These are phyloP conservation scores for Tetanocera ferruginea DNA, from an alignment of 2,888 invertebrate species.

Conservation along the genomic window DNA sequence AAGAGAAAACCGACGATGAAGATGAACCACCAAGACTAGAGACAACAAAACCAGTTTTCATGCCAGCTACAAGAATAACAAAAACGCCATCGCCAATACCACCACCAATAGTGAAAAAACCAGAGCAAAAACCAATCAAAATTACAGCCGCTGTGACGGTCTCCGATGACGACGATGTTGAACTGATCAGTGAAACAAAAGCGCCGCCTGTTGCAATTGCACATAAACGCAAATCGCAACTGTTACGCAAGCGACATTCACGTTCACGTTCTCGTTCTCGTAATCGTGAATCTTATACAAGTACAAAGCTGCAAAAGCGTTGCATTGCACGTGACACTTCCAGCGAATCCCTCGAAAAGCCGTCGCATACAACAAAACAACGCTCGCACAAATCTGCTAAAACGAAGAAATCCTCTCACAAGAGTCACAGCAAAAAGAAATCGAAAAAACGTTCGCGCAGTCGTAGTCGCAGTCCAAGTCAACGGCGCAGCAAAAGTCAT, in stretches of 20 bases:
- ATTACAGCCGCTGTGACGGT: constrained; percentile 50
- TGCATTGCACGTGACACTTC: constrained; percentile 30
- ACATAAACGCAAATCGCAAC: neutral
- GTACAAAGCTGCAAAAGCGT: constrained; percentile 24
- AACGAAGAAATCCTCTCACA: constrained; percentile 37
- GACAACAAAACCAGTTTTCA: neutral
- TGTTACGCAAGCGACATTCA: constrained; percentile 32
- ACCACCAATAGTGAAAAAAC: too few species aligned
- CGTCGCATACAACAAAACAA: constrained; percentile 31
- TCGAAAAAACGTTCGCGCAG: constrained; percentile 53
- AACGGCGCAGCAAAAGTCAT: constrained; percentile 29
- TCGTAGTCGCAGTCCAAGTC: constrained; percentile 27
- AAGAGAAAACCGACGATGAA: constrained; percentile 61
- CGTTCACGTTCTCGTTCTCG: constrained; percentile 37
- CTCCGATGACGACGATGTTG: constrained; percentile 62
- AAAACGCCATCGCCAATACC: neutral
- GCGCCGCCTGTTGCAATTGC: neutral
- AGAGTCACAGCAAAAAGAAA: constrained; percentile 56
- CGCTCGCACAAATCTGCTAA: constrained; percentile 15
- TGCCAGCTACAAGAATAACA: neutral
- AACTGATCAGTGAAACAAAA: constrained; percentile 52
- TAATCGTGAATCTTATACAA: constrained; percentile 22
- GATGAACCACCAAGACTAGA: constrained; percentile 24
- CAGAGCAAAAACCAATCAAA: neutral
- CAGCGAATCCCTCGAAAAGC: constrained; percentile 37